Base-by-base conservation (phyloP, 2,888 invertebrate genomes). In the Notocelia uddmanniana region DNA sequence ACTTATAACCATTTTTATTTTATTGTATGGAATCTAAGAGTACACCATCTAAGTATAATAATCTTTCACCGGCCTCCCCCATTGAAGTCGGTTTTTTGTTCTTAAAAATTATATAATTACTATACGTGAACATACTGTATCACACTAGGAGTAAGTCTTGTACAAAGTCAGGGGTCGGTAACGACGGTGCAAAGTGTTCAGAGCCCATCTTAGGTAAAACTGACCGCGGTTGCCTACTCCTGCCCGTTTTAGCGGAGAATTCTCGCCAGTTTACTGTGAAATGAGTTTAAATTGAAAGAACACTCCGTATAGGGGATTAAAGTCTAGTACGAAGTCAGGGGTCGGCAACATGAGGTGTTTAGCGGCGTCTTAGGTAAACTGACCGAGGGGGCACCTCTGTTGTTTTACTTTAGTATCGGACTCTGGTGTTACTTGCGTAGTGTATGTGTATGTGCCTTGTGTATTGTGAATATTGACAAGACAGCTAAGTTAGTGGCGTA, bases 301-400 rank as follows among this genome's bases (percentile, higher is more conserved):
- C 73, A 73, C 68, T 48, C 68, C 23, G 73, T 68, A 68, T 58
- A 58, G 37, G 54, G 23, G 41, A 66, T 67, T 66, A 59, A 60
- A 69, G 37, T 52, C 60, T 37, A 18, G 50, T 64, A 62, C 64
- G 31, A 58, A 71, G 71, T 60, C 66, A 71, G 59, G 66, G 71
- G 66, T 67, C 31, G 34, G 66, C 62, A 74, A 70, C 68, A 74
- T 54, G 76, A 79, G 78, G 78, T 78, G 79, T 77, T 78, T 76
- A 77, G 73, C 76, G 54, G 57, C 76, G 74, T 75, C 77, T 77
- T 76, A 75, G 74, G 77, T 75, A 74, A 76, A 74, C 76, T 71
- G 68, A 70, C 68, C 68, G 76, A 73, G 23, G 63, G 45, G 50
- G 34, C 18, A 21, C 68, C 68, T 52, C 68, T 52, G 68, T 48